phyloP scores from a whole-genome alignment of 53 echinoderm and acorn worm genomes.

The Arbacia lixula region DNA sequence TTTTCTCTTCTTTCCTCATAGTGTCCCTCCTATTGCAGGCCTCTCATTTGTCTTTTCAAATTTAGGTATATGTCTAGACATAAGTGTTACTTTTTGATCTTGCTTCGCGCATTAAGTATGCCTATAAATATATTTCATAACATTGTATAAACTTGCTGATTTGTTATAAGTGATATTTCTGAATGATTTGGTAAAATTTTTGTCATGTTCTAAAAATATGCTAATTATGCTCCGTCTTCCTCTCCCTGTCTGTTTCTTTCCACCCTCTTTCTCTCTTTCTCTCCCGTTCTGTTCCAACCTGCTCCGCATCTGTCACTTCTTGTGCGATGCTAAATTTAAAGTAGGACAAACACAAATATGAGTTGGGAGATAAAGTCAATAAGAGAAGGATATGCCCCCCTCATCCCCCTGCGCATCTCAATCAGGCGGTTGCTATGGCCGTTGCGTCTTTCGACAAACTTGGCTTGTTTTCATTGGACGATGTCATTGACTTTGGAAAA shows the following conservation, averaged over 20 bases:
- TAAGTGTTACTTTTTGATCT: too few species aligned
- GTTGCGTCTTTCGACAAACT: background rate
- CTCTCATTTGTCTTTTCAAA: too few species aligned
- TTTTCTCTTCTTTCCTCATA: too few species aligned
- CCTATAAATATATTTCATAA: too few species aligned
- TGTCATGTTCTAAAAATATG: too few species aligned
- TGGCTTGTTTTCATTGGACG: slow-evolving; percentile 48
- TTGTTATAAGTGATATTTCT: too few species aligned
- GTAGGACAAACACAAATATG: slow-evolving; percentile 48
- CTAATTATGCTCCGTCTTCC: too few species aligned
- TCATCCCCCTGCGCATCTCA: slow-evolving; percentile 35
- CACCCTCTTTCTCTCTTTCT: background rate
- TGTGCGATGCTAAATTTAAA: slow-evolving; percentile 47
- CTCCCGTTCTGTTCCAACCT: background rate
- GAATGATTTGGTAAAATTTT: too few species aligned
- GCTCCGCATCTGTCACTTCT: background rate
- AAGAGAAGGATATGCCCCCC: slow-evolving; percentile 27
- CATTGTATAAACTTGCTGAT: too few species aligned
- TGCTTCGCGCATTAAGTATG: too few species aligned
- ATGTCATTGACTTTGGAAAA: slow-evolving; percentile 38
- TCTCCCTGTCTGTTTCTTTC: background rate
- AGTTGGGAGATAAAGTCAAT: slow-evolving; percentile 30
- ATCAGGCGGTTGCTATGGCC: slow-evolving; percentile 20
- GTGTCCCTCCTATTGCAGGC: too few species aligned
- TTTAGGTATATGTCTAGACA: too few species aligned